Conservation (phyloP, 1,140 invertebrate species). For the Contarinia nasturtii region DNA sequence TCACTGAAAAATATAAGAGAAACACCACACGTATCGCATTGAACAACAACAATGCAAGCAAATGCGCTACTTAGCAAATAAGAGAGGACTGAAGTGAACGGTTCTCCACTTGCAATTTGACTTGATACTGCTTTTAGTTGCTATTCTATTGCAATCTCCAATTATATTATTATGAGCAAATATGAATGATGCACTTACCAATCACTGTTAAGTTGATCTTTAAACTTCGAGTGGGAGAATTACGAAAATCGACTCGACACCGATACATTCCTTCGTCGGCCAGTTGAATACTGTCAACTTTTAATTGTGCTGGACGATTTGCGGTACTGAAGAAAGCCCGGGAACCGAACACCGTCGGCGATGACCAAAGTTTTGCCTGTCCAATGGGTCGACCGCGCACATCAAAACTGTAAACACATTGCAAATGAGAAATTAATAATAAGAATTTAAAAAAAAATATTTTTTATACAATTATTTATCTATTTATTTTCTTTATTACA, state of each 20-base stretch:
- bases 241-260: slow-evolving; percentile 72
- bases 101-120: no score
- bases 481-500: no score
- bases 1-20: no score
- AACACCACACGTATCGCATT: no score
- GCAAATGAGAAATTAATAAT: slow-evolving; percentile 1
- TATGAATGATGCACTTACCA: slow-evolving; percentile 41
- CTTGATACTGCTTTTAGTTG: background rate
- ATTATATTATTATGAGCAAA: slow-evolving; percentile 1
- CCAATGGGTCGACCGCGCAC: slow-evolving; percentile 49
- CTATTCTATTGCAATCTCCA: background rate
- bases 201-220: slow-evolving; percentile 76
- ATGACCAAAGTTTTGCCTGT: slow-evolving; percentile 61
- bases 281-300: slow-evolving; percentile 48
- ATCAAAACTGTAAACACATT: slow-evolving; percentile 49
- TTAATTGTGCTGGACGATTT: slow-evolving; percentile 44
- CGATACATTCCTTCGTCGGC: slow-evolving; percentile 65
- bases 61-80: no score
- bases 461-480: background rate
- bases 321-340: slow-evolving; percentile 54
- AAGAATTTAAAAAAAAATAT: background rate
- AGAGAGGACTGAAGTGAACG: no score
- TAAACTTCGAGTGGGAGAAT: slow-evolving; percentile 66
- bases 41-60: no score
- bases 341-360: slow-evolving; percentile 51